A percentile compares a stretch with the other conserved stretches of the same genome.
phyloP scores from a whole-genome alignment of 2,797 vertebrate species.

The Enteromius trimaculatus region DNA sequence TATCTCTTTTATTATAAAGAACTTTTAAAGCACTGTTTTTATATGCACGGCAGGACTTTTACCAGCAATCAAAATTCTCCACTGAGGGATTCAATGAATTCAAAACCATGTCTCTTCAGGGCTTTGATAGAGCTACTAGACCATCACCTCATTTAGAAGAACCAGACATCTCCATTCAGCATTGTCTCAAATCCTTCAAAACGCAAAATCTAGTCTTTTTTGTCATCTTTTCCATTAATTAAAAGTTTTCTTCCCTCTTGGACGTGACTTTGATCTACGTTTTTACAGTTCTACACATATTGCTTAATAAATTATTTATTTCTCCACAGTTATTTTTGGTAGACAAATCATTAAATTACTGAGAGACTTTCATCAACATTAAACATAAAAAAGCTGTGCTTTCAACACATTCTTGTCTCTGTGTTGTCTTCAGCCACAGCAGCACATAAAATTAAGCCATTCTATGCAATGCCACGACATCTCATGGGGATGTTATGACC shows the following conservation, averaged over 20 bases:
- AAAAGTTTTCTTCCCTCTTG: background rate
- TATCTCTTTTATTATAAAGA: constrained; percentile 3
- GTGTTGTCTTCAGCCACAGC: constrained; percentile 14
- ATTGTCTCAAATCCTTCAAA: background rate
- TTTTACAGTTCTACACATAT: constrained; percentile 4
- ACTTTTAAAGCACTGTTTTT: background rate
- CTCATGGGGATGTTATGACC: constrained; percentile 15
- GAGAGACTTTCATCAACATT: constrained; percentile 40
- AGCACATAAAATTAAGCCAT: constrained; percentile 10
- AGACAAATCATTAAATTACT: constrained; percentile 15
- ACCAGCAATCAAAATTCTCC: background rate
- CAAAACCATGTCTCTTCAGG: constrained; percentile 5
- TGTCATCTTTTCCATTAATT: background rate
- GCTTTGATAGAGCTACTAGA: background rate
- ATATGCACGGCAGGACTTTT: background rate
- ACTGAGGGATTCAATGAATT: constrained; percentile 7
- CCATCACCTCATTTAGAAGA: constrained; percentile 30
- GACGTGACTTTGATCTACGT: constrained; percentile 12
- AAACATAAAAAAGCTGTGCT: constrained; percentile 7
- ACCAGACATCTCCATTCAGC: constrained; percentile 9
- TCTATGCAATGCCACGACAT: background rate
- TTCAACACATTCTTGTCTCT: background rate
- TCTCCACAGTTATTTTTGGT: constrained; percentile 23
- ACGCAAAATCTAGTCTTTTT: background rate
- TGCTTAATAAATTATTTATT: constrained; percentile 11